phyloP scores from a whole-genome alignment of 2,113 vertebrate species.

The Pithys albifrons region DNA sequence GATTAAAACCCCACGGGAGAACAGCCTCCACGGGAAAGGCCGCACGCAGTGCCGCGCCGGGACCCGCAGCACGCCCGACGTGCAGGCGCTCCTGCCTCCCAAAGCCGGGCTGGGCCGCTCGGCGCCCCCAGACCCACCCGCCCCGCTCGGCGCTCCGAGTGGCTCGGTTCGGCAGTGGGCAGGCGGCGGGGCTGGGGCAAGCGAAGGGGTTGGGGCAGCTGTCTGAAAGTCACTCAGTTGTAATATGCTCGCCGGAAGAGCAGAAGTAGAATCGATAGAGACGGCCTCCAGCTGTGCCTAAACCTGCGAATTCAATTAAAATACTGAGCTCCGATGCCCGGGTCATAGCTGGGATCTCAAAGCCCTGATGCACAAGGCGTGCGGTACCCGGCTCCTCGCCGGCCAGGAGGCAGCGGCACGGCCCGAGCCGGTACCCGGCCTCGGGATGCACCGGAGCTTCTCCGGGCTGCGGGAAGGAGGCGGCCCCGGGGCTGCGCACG shows the following conservation, averaged over 20 bases:
- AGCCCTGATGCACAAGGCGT: background rate
- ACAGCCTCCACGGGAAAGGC: background rate
- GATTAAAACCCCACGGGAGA: background rate
- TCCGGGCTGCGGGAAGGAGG: background rate
- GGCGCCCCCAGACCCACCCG: background rate
- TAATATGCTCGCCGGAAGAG: constrained; percentile 36
- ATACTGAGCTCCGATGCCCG: constrained; percentile 7
- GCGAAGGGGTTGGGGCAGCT: background rate
- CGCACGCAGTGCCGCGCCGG: background rate
- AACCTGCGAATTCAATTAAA: constrained; percentile 70
- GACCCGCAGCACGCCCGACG: background rate
- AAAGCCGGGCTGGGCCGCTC: background rate
- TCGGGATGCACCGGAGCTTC: background rate
- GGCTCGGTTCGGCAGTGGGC: background rate
- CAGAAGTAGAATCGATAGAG: constrained; percentile 55
- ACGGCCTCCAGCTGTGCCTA: constrained; percentile 70
- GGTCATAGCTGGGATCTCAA: background rate
- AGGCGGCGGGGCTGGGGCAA: background rate
- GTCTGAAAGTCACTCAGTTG: constrained; percentile 11
- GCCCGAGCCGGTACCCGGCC: background rate
- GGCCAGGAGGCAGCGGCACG: background rate
- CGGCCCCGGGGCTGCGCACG: background rate
- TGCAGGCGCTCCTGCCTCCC: background rate
- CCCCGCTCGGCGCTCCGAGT: background rate
- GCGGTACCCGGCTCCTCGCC: background rate